phyloP scores from a whole-genome alignment of 2,113 vertebrate genomes.

The Chaetura pelagica region DNA sequence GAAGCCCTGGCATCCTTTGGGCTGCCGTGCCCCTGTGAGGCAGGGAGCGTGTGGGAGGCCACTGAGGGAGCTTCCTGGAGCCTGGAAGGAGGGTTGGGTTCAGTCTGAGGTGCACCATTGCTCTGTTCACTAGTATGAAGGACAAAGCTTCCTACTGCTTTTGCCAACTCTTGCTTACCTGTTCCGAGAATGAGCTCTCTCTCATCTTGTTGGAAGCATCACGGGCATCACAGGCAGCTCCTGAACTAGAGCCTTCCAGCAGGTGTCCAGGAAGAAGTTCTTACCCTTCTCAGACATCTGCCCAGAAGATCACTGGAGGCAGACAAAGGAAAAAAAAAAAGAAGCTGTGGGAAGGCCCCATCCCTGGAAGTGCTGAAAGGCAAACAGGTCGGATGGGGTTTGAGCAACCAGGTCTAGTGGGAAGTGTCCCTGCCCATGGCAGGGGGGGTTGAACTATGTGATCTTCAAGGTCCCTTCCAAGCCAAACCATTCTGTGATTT shows the following conservation, averaged over 20 bases:
- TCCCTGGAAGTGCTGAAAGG: no score
- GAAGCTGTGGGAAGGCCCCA: no score
- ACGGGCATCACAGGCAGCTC: background rate
- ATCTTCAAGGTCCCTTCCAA: no score
- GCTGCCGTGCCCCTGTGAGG: rapidly evolving
- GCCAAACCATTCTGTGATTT: no score
- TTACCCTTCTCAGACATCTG: background rate
- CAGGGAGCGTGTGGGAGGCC: rapidly evolving
- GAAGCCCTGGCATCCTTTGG: background rate
- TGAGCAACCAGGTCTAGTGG: no score
- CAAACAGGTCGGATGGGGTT: no score
- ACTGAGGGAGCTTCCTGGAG: background rate
- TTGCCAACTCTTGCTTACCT: background rate
- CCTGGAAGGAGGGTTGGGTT: background rate
- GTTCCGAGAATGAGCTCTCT: background rate
- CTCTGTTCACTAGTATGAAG: background rate
- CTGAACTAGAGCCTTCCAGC: background rate
- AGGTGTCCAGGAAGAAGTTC: background rate
- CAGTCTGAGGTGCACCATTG: background rate
- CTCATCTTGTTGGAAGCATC: background rate
- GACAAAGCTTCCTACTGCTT: no score
- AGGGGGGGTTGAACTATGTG: no score
- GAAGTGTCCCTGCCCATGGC: no score
- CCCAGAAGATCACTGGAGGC: no score
- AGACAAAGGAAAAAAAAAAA: no score